Evolutionary conservation across 92 coral and sea anemone species (phyloP).

Genomic region (Hydrozoanthus gracilis): DNA sequence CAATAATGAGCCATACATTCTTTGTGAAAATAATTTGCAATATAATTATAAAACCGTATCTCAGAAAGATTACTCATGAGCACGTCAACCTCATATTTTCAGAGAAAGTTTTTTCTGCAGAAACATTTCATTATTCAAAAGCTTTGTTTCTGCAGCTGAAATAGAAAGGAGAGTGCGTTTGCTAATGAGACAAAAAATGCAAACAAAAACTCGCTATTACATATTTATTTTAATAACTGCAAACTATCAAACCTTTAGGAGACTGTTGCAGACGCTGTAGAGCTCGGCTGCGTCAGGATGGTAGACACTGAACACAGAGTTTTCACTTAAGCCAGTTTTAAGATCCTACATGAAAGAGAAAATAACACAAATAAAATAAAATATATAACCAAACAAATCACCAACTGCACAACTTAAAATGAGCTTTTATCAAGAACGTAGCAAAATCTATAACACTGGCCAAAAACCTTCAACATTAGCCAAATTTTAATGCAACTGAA

Average conservation of each 20-base stretch:
- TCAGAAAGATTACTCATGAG: too few species aligned
- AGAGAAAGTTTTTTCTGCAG: too few species aligned
- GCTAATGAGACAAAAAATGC: too few species aligned
- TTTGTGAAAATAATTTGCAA: too few species aligned
- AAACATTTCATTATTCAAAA: too few species aligned
- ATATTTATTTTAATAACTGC: not conserved
- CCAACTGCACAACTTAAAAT: too few species aligned
- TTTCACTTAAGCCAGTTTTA: slow-evolving; percentile 93
- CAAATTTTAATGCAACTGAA: not conserved
- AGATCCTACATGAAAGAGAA: slow-evolving; percentile 70
- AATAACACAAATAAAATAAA: not conserved
- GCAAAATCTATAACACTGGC: not conserved
- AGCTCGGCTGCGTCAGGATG: slow-evolving; percentile 96
- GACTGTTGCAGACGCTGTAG: slow-evolving; percentile 85
- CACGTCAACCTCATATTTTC: too few species aligned
- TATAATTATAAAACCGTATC: too few species aligned
- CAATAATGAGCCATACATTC: too few species aligned
- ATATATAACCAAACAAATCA: not conserved
- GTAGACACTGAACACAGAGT: slow-evolving; percentile 87
- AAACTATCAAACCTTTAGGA: slow-evolving; percentile 72
- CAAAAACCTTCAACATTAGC: not conserved
- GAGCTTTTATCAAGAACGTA: not conserved
- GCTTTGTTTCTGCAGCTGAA: too few species aligned
- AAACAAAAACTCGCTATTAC: too few species aligned
- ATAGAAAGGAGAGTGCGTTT: too few species aligned